phyloP scores from a whole-genome alignment of 2,888 invertebrate genomes.

The Rhagium mordax region DNA sequence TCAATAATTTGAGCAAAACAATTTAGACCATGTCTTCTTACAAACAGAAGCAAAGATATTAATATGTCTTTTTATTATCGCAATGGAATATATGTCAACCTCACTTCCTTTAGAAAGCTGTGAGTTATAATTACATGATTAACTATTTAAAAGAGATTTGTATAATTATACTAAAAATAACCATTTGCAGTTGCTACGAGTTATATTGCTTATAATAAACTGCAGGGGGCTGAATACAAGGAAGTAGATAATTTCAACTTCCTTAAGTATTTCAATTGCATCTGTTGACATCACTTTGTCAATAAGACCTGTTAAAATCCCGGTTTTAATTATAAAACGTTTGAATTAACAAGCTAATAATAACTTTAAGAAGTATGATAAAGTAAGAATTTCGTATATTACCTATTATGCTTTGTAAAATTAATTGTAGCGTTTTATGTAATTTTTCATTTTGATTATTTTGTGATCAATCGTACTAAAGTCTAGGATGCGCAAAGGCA shows the following conservation, averaged over 20 bases:
- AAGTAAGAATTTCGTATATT: no score
- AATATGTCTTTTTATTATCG: neutral
- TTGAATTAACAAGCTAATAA: neutral
- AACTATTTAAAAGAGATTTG: neutral
- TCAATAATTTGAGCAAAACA: no score
- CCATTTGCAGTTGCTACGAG: slow-evolving; percentile 5
- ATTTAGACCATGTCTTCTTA: no score
- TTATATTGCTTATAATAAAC: slow-evolving; percentile 2
- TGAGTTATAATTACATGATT: neutral
- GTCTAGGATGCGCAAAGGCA: no score
- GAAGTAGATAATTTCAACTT: slow-evolving; percentile 36
- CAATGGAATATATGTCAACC: neutral
- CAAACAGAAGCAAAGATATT: no score
- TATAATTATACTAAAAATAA: neutral
- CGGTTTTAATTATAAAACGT: slow-evolving; percentile 15
- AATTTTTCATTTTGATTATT: no score
- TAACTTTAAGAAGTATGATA: no score
- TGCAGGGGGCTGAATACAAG: neutral
- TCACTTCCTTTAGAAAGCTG: slow-evolving; percentile 18
- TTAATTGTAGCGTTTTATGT: no score
- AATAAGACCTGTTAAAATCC: slow-evolving; percentile 19
- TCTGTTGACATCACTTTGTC: slow-evolving; percentile 30
- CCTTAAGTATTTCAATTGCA: slow-evolving; percentile 20
- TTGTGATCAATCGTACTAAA: no score
- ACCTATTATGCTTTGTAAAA: no score